Conservation (phyloP, 2,113 vertebrate genomes). For the Electrona antarctica region DNA sequence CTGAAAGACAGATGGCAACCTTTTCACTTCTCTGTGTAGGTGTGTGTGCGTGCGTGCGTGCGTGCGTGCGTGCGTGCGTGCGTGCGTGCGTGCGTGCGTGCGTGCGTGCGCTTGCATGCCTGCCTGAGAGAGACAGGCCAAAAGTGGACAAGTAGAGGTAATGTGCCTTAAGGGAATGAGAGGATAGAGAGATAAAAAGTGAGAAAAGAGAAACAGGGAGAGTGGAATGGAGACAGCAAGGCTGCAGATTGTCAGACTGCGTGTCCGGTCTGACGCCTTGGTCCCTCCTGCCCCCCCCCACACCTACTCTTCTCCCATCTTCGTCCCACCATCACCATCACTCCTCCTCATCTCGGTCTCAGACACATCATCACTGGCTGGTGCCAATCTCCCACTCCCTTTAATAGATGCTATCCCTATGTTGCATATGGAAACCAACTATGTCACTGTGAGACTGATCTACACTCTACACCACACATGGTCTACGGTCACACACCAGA, state of each 20-base stretch:
- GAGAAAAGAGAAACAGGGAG: slow-evolving; percentile 22
- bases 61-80: slow-evolving; percentile 6
- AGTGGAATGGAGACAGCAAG: slow-evolving; percentile 57
- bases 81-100: neutral
- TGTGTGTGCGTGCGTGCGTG: neutral
- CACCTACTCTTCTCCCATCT: neutral
- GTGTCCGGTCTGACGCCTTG: slow-evolving; percentile 68
- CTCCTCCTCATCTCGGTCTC: slow-evolving; percentile 24
- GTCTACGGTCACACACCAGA: no score
- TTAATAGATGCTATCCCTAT: neutral
- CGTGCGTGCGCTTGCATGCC: slow-evolving; percentile 10
- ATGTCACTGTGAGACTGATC: no score
- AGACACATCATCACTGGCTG: slow-evolving; percentile 30
- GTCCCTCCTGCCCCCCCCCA: slow-evolving; percentile 20
- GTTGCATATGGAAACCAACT: no score
- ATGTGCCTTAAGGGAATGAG: slow-evolving; percentile 4
- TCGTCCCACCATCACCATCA: slow-evolving; percentile 58
- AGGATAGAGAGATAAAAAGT: slow-evolving; percentile 39
- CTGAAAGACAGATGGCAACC: no score
- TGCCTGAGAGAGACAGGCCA: neutral
- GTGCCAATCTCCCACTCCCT: neutral
- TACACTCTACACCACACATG: no score
- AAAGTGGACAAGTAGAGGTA: slow-evolving; percentile 21
- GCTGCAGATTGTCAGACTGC: slow-evolving; percentile 75
- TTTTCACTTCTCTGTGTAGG: neutral